Conservation (phyloP, 2,888 invertebrate genomes). For the Tupiocoris notatus region DNA sequence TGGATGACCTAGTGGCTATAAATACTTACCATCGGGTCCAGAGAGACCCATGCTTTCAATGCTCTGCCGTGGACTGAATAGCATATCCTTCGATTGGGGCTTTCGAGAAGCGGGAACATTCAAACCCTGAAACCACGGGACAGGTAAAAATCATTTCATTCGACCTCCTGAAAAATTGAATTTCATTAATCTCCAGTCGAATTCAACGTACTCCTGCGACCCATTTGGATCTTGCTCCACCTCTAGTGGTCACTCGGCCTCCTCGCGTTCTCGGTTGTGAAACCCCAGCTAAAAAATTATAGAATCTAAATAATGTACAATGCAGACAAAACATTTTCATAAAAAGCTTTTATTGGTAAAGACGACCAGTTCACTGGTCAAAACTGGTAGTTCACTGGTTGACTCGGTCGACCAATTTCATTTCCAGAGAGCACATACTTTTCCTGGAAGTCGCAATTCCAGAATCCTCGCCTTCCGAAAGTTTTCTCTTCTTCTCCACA, state of each 20-base stretch:
- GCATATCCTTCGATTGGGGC: slow-evolving; percentile 6
- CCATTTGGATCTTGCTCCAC: neutral
- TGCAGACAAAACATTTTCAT: too few species aligned
- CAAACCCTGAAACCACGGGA: neutral
- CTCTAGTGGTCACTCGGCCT: neutral
- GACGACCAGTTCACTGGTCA: too few species aligned
- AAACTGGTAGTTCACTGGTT: too few species aligned
- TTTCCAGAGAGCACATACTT: too few species aligned
- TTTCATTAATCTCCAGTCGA: too few species aligned
- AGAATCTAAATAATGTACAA: too few species aligned
- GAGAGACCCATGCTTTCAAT: slow-evolving; percentile 42
- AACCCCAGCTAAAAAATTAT: too few species aligned
- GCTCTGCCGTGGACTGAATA: slow-evolving; percentile 11
- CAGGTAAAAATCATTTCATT: neutral
- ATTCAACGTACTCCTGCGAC: neutral
- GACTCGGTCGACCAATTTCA: too few species aligned
- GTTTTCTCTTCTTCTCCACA: slow-evolving; percentile 46
- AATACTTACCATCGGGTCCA: slow-evolving; percentile 41
- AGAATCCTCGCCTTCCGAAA: slow-evolving; percentile 17
- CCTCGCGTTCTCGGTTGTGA: neutral
- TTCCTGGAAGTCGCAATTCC: slow-evolving; percentile 12
- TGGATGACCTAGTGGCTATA: too few species aligned
- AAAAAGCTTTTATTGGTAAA: too few species aligned
- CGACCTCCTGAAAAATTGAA: too few species aligned
- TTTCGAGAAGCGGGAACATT: neutral